Evolutionary conservation across 1,140 invertebrate genomes (phyloP), one percentile per base, ranked within the genome.

Genomic region (Oscheius sp.): DNA sequence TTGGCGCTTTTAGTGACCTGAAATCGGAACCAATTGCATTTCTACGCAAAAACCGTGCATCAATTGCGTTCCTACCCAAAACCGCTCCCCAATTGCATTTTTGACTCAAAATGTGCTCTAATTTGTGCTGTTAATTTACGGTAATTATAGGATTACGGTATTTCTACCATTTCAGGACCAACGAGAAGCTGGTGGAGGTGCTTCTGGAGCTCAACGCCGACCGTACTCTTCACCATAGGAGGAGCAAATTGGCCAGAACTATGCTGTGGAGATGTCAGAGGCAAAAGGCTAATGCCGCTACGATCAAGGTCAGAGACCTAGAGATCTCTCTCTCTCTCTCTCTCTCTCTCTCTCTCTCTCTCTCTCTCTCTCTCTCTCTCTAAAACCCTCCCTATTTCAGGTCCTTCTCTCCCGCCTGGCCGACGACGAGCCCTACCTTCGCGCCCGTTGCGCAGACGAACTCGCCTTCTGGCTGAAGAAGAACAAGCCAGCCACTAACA

Each of bases 401-500:
- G 29, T 65, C 13, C 18, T 65, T 38, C 63, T 65, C 32, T 38
- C 63, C n/a, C n/a, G 31, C 10, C n/a, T 65, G 32, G 13, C 45
- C 3, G n/a, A n/a, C 23, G 63, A 65, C 63, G 32, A 38, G 20
- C n/a, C 45, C 35, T n/a, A 65, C 18, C 2, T 38, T 2, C 31
- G 63, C 2, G 63, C 7, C 63, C n/a, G 32, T 3, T 34, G 32
- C 35, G 20, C 20, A 2, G 34, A 65, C 28, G 63, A 65, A 23
- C 63, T 65, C n/a, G 32, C 3, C 31, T 65, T 10, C 63, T 65
- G 63, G 63, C 10, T 65, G 63, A 3, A 36, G 18, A 65, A 65
- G 63, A 65, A 65, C 35, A 65, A 65, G 36, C 63, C 63, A n/a
- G 29, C 36, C 34, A 42, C 63, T 15, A 38, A 23, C 7, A 34